Percentiles rank a stretch among this genome's conserved stretches.
Conservation (phyloP, 1,140 invertebrate species). For the Diorhabda carinulata region DNA sequence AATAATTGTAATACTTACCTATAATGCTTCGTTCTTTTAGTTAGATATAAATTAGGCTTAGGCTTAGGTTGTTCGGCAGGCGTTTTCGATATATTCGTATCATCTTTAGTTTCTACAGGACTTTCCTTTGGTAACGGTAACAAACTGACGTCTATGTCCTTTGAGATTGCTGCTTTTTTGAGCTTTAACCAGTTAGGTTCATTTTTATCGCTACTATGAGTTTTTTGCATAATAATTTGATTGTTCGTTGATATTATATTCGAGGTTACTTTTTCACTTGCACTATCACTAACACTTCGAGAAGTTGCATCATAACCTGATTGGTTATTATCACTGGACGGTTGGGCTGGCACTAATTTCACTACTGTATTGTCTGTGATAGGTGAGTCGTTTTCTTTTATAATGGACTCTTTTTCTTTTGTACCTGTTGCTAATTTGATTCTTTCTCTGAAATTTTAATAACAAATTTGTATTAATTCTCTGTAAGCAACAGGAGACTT, state of each 20-base stretch:
- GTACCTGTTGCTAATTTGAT: constrained; percentile 35
- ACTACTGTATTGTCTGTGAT: constrained; percentile 13
- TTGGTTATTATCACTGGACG: constrained; percentile 29
- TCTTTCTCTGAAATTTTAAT: constrained; percentile 29
- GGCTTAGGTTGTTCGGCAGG: constrained; percentile 21
- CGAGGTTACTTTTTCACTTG: constrained; percentile 14
- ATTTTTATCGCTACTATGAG: constrained; percentile 31
- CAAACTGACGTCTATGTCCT: constrained; percentile 28
- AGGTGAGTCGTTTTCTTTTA: constrained; percentile 30
- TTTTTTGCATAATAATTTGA: constrained; percentile 13
- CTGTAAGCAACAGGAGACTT: no score
- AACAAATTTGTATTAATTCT: background rate
- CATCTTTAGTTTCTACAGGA: constrained; percentile 39
- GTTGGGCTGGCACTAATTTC: constrained; percentile 16
- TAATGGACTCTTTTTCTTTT: constrained; percentile 33
- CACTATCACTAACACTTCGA: background rate
- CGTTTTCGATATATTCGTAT: constrained; percentile 1
- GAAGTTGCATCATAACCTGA: background rate
- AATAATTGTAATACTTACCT: constrained; percentile 35
- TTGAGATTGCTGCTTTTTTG: constrained; percentile 54
- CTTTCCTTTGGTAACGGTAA: constrained; percentile 30
- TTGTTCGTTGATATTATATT: constrained; percentile 10
- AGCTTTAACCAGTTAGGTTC: constrained; percentile 54
- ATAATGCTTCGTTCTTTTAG: constrained; percentile 61
- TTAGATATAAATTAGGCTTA: constrained; percentile 35